phyloP scores from a whole-genome alignment of 92 coral and sea anemone genomes.

The Micromussa lordhowensis region DNA sequence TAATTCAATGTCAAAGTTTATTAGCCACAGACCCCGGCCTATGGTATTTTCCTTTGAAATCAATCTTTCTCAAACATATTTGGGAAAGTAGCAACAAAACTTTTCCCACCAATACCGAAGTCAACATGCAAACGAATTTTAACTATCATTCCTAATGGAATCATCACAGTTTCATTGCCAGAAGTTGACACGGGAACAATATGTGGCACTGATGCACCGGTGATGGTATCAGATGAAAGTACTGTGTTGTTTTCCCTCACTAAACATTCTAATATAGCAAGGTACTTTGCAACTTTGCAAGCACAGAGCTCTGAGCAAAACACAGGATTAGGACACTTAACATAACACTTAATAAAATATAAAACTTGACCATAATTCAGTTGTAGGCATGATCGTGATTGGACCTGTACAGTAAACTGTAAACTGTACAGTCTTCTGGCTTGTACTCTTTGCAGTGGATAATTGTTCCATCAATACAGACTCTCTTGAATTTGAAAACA shows the following conservation, averaged over 20 bases:
- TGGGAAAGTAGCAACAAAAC: constrained; percentile 51
- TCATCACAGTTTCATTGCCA: constrained; percentile 17
- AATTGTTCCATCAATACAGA: constrained; percentile 34
- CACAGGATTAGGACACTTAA: constrained; percentile 56
- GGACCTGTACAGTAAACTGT: constrained; percentile 39
- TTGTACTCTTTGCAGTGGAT: constrained; percentile 52
- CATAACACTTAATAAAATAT: constrained; percentile 50
- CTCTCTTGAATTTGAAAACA: constrained; percentile 47
- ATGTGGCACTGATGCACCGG: constrained; percentile 63
- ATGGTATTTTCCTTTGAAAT: not conserved
- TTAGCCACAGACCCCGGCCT: too few species aligned
- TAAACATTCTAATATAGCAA: constrained; percentile 26
- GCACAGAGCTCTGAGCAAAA: constrained; percentile 51
- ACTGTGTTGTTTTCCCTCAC: constrained; percentile 46
- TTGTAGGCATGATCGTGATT: not conserved
- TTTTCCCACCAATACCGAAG: constrained; percentile 30
- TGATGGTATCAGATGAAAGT: constrained; percentile 48
- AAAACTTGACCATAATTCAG: constrained; percentile 40
- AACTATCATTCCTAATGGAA: constrained; percentile 37
- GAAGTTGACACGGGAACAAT: constrained; percentile 49
- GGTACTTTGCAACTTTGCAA: constrained; percentile 39
- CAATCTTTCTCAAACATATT: constrained; percentile 54
- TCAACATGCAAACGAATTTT: constrained; percentile 43
- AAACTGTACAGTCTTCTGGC: constrained; percentile 55
- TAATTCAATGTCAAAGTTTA: too few species aligned